These are phyloP conservation scores for Dicentrarchus labrax DNA, from an alignment of 2,113 vertebrate species.

Conservation along the genomic window DNA sequence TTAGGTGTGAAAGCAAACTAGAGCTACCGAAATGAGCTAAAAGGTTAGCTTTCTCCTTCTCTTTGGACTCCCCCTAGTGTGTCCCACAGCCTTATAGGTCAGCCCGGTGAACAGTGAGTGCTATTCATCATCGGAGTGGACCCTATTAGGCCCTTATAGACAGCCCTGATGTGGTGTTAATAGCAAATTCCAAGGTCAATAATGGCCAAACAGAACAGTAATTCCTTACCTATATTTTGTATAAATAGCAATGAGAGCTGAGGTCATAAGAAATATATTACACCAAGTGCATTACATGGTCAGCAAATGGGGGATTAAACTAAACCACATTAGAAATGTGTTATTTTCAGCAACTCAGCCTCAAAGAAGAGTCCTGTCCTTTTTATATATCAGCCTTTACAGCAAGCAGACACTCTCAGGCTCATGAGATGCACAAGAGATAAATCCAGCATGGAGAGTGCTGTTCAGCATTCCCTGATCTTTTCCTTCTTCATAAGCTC, in stretches of 20 bases:
- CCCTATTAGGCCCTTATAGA: constrained; percentile 19
- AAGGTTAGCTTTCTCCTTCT: constrained; percentile 9
- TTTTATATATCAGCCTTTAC: neutral
- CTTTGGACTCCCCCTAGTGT: constrained; percentile 12
- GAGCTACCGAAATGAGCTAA: constrained; percentile 44
- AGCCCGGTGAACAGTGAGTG: constrained; percentile 3
- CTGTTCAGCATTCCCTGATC: constrained; percentile 10
- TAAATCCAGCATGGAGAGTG: constrained; percentile 9
- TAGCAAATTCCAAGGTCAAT: constrained; percentile 39
- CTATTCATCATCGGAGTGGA: constrained; percentile 51
- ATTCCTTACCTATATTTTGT: neutral
- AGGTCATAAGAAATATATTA: constrained; percentile 9
- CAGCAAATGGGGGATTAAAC: neutral
- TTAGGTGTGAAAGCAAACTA: constrained; percentile 17
- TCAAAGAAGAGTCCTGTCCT: neutral
- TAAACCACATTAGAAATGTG: neutral
- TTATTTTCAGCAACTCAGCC: neutral
- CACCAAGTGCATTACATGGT: neutral
- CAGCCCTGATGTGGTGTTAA: constrained; percentile 35
- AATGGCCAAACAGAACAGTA: neutral
- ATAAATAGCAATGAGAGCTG: constrained; percentile 9
- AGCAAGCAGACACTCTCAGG: neutral
- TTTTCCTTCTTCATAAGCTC: constrained; percentile 23
- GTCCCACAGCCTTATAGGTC: constrained; percentile 36
- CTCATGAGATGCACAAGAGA: constrained; percentile 27